Percentiles rank a stretch among this genome's conserved stretches.
Conservation (phyloP, 2,113 vertebrate species). For the Cacatua alba region DNA sequence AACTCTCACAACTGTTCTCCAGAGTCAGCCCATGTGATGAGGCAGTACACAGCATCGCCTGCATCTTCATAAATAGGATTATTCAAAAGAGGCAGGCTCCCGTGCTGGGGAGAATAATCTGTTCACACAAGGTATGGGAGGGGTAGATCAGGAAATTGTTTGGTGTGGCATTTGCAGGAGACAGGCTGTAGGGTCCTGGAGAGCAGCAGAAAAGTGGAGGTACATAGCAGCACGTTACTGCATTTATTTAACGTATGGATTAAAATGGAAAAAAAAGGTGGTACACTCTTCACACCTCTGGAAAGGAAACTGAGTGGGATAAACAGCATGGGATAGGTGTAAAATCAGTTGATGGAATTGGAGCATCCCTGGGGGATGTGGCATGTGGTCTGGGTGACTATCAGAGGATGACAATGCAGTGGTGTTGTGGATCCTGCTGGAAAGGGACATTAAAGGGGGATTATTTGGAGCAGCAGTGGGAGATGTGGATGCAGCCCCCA, state of each 20-base stretch:
- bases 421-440: background rate
- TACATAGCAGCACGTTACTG: background rate
- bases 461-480: background rate
- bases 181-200: background rate
- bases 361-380: background rate
- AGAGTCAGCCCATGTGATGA: background rate
- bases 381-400: background rate
- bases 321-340: background rate
- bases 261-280: background rate
- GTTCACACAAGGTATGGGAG: fast-evolving
- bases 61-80: fast-evolving
- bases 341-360: background rate
- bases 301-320: background rate
- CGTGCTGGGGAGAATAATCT: background rate
- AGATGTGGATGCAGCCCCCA: no score
- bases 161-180: background rate
- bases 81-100: background rate
- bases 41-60: background rate
- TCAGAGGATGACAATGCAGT: background rate
- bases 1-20: background rate
- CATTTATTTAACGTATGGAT: background rate
- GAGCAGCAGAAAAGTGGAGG: background rate
- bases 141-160: background rate
- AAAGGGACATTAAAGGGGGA: background rate
- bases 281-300: background rate